Conservation (phyloP, 2,888 invertebrate species). For the Drosophila barbarae region DNA sequence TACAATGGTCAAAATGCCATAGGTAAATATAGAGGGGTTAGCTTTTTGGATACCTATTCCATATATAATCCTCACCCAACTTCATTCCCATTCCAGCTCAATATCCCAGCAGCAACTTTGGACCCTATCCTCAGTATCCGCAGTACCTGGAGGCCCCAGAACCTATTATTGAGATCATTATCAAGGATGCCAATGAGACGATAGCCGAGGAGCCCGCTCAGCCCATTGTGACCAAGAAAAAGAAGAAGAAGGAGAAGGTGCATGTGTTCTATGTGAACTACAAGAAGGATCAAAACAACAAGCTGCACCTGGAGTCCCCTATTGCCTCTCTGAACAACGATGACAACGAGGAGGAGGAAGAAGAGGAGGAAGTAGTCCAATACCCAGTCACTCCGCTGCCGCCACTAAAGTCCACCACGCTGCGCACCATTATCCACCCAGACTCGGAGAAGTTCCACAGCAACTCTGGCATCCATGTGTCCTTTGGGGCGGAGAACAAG, state of each 20-base stretch:
- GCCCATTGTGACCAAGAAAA: conserved; percentile 79
- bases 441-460: conserved; percentile 92
- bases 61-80: no score
- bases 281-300: conserved; percentile 89
- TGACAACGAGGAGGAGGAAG: conserved; percentile 81
- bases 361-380: conserved; percentile 80
- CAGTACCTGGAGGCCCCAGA: conserved; percentile 89
- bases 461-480: conserved; percentile 89
- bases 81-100: conserved; percentile 60
- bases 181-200: conserved; percentile 92
- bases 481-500: conserved; percentile 86
- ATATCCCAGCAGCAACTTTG: conserved; percentile 59
- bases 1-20: conserved; percentile 75
- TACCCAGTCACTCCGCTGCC: conserved; percentile 82
- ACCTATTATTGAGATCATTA: conserved; percentile 94
- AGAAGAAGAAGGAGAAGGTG: conserved; percentile 88
- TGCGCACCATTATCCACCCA: conserved; percentile 91
- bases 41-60: no score
- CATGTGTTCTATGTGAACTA: conserved; percentile 95
- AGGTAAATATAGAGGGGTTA: conserved; percentile 52
- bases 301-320: conserved; percentile 89
- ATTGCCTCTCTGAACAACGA: conserved; percentile 87
- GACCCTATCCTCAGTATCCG: conserved; percentile 77
- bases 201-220: conserved; percentile 84
- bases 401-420: conserved; percentile 86